Evolutionary conservation across 1,140 invertebrate genomes (phyloP).

Genomic region (Vanessa atalanta): DNA sequence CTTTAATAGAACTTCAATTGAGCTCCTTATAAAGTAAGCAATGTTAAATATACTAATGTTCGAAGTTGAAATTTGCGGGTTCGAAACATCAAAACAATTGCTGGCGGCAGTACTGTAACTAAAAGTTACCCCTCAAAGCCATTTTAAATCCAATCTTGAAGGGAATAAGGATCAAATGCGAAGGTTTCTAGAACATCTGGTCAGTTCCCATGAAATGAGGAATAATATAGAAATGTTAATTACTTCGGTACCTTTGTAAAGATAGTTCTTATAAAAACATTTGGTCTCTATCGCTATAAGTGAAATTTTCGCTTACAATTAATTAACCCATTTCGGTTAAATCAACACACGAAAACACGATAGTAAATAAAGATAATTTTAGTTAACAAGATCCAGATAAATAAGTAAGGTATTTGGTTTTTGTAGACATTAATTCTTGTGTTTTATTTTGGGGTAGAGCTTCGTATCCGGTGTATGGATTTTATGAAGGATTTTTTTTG

Average conservation of each 20-base stretch:
- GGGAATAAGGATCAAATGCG: neutral
- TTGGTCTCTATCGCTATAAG: neutral
- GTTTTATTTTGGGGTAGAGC: too few species aligned
- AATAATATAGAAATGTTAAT: slow-evolving; percentile 17
- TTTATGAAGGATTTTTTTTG: too few species aligned
- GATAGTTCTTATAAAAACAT: slow-evolving; percentile 10
- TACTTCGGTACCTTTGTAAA: neutral
- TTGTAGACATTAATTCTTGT: too few species aligned
- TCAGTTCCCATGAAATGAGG: neutral
- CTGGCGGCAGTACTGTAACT: neutral
- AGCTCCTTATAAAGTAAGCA: neutral
- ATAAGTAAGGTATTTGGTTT: too few species aligned
- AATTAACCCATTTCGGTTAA: neutral
- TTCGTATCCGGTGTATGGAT: too few species aligned
- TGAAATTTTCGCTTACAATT: neutral
- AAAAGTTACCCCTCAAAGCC: neutral
- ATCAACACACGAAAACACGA: too few species aligned
- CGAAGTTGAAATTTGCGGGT: neutral
- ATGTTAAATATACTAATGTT: slow-evolving; percentile 1
- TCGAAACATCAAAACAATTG: neutral
- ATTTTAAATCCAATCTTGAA: neutral
- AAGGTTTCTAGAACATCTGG: neutral
- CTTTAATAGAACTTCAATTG: neutral
- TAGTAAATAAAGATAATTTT: too few species aligned
- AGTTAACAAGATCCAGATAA: too few species aligned